phyloP scores from a whole-genome alignment of 2,797 vertebrate species.

The Botia almorhae region DNA sequence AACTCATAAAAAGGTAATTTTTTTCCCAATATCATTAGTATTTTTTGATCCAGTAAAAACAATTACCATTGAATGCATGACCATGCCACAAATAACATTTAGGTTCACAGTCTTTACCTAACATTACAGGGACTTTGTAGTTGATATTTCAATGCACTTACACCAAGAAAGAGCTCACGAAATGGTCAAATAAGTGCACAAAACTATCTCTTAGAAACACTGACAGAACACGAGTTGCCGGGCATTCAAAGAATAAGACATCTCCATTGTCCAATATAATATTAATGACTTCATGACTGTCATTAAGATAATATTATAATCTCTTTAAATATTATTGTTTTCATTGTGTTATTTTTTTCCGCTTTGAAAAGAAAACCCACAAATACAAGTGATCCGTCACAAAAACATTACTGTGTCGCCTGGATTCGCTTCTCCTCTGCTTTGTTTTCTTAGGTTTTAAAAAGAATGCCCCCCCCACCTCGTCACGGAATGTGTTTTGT shows the following conservation, averaged over 20 bases:
- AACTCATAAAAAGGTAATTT: slow-evolving; percentile 74
- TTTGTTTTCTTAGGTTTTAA: slow-evolving; percentile 31
- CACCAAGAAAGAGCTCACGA: slow-evolving; percentile 93
- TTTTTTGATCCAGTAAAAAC: slow-evolving; percentile 81
- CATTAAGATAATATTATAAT: slow-evolving; percentile 61
- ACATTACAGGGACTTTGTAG: slow-evolving; percentile 90
- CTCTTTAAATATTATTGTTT: slow-evolving; percentile 50
- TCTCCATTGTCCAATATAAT: slow-evolving; percentile 81
- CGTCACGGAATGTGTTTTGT: slow-evolving; percentile 57
- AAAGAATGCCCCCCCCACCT: slow-evolving; percentile 24
- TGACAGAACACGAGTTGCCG: slow-evolving; percentile 87
- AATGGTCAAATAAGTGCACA: slow-evolving; percentile 93
- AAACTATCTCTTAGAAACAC: slow-evolving; percentile 87
- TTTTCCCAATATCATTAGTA: slow-evolving; percentile 34
- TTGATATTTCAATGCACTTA: slow-evolving; percentile 95
- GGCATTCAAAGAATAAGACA: slow-evolving; percentile 82
- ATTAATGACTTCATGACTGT: slow-evolving; percentile 78
- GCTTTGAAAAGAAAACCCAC: slow-evolving; percentile 39
- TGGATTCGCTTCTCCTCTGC: slow-evolving; percentile 17
- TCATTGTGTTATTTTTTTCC: slow-evolving; percentile 61
- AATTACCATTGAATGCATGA: slow-evolving; percentile 92
- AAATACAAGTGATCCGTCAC: slow-evolving; percentile 46
- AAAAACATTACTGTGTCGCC: slow-evolving; percentile 45
- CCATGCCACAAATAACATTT: slow-evolving; percentile 96
- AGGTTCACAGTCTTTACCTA: slow-evolving; percentile 90